Base-by-base conservation (phyloP, 2,888 invertebrate species). In the Ceraclea dissimilis region DNA sequence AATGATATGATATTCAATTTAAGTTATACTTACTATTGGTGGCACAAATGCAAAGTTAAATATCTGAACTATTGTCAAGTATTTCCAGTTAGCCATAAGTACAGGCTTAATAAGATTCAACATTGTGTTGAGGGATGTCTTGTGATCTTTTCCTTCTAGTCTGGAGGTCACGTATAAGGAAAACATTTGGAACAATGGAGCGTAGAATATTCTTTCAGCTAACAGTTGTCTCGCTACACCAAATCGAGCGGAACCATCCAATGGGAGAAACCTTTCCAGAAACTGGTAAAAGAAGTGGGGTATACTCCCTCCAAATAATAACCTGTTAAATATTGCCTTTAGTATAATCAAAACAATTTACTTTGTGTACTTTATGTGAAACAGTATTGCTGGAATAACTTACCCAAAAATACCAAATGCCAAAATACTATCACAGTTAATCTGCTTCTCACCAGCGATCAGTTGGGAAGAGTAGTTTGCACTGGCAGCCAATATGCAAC, bases 351-450 rank as follows among this genome's bases (percentile, higher is more conserved):
- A 26, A 26, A 26, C 10, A 26, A 6, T 26, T 26, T 10, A 26
- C 26, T 6, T 26, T 26, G n/a, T n/a, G 26, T 26, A 26, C 26
- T 26, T 26, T 26, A 26, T 10, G 26, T 26, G 26, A 10, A 26
- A n/a, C n/a, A 6, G 26, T 26, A 26, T 26, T 6, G 26, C 26
- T 26, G 4, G 26, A 26, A 26, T 43, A 4, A 43, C 73, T 71
- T 74, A 88, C 88, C 90, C 90, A 76, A 85, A 90, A 10, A 85
- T 68, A 43, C 83, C 87, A 72, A 88, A 90, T 1, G 89, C 86
- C 34, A 86, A 66, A 2, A 89, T 70, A 65, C 84, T 86, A 51
- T 88, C 84, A 44, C 81, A 73, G 67, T 82, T 83, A 8, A 89
- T 68, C 33, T 70, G 68, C 65, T 80, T 81, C 16, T 74, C 78